Percentiles rank a stretch among this genome's conserved stretches.
Conservation (phyloP, 2,113 vertebrate species). For the Pogona vitticeps region DNA sequence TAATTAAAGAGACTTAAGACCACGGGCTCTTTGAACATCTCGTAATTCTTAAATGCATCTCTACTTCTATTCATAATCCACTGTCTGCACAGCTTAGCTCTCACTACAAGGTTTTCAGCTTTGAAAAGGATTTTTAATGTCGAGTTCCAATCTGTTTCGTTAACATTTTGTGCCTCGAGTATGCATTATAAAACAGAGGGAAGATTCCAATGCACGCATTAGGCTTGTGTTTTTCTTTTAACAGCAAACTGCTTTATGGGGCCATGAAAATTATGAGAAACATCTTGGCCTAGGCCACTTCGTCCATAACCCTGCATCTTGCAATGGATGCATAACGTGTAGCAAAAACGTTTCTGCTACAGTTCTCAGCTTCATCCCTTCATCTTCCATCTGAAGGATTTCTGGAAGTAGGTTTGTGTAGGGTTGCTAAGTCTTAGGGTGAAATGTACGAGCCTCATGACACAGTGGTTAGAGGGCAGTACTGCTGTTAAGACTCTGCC, state of each 20-base stretch:
- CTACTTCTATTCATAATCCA: conserved; percentile 34
- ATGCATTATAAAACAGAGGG: conserved; percentile 6
- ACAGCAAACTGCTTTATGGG: not conserved
- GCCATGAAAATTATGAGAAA: not conserved
- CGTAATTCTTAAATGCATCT: conserved; percentile 35
- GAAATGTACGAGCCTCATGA: too few species aligned
- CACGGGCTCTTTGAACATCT: conserved; percentile 44
- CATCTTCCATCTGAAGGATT: too few species aligned
- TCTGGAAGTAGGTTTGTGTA: not conserved
- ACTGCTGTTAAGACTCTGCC: too few species aligned
- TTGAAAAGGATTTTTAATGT: conserved; percentile 34
- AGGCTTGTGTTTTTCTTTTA: not conserved
- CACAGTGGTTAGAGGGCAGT: too few species aligned
- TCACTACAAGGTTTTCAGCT: conserved; percentile 39
- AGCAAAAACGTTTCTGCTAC: not conserved
- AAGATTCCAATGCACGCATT: conserved; percentile 9
- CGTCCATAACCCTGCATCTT: not conserved
- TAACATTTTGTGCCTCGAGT: conserved; percentile 37
- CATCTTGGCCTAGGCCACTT: not conserved
- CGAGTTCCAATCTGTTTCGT: conserved; percentile 16
- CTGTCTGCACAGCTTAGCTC: conserved; percentile 31
- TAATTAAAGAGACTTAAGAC: conserved; percentile 56
- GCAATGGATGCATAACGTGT: not conserved
- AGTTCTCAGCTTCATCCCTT: not conserved
- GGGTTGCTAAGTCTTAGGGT: too few species aligned